Evolutionary conservation across 2,113 vertebrate species (phyloP).

Genomic region (Notarius lentiginosus): DNA sequence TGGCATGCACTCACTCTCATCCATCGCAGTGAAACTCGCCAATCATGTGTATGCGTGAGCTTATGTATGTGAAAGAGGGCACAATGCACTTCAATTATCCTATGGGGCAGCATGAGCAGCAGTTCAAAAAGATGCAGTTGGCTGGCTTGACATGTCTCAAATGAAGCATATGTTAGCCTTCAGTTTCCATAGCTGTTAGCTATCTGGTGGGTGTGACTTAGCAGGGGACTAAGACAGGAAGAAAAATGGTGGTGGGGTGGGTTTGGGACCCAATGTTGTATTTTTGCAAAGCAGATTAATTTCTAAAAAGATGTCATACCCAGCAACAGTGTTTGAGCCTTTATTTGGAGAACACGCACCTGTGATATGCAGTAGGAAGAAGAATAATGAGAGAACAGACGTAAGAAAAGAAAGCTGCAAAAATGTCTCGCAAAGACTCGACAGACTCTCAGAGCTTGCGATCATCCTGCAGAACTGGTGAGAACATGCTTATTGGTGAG

Average conservation of each 20-base stretch:
- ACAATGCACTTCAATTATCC: not conserved
- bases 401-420: conserved; percentile 26
- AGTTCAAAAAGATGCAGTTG: not conserved
- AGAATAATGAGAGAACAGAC: conserved; percentile 21
- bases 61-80: not conserved
- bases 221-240: not conserved
- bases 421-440: conserved; percentile 16
- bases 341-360: not conserved
- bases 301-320: not conserved
- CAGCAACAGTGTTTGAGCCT: not conserved
- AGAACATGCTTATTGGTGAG: conserved; percentile 15
- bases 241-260: not conserved
- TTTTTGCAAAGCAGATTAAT: not conserved
- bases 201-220: not conserved
- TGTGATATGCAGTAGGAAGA: conserved; percentile 12
- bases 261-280: not conserved
- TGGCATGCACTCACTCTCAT: not conserved
- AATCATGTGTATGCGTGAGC: not conserved
- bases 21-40: not conserved
- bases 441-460: conserved; percentile 23
- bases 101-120: not conserved
- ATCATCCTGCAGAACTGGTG: conserved; percentile 38
- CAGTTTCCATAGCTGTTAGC: not conserved
- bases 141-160: not conserved
- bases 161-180: not conserved